Evolutionary conservation across 2,888 invertebrate genomes (phyloP), one percentile per base, ranked within the genome.

Genomic region (Eueremaeus valkanovi): DNA sequence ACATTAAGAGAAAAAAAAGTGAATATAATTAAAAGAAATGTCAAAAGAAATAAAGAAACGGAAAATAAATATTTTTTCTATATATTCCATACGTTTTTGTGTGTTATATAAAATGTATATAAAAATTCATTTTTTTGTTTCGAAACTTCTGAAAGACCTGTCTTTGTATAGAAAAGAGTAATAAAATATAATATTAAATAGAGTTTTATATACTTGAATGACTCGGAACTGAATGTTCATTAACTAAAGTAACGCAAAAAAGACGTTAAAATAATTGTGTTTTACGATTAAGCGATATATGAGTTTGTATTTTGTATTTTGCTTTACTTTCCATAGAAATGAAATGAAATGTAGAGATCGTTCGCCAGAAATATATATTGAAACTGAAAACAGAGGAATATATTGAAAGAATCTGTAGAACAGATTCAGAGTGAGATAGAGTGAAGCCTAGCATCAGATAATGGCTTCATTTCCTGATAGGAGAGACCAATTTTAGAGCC

Each of bases 381-480:
- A 16, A 21, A 33, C 16, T 66, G 40, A 36, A 24, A 21, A 33
- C 16, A 40, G 40, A 36, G 11, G 36, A 21, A 21, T 66, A 36
- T 36, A 58, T n/a, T 24, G 2, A 40, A n/a, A 66, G 21, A 21
- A 40, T 33, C 33, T 21, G 3, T 13, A 21, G 33, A 24, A 24
- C 55, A 27, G 8, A 29, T 31, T 29, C 1, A 29, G 31, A n/a
- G 16, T 29, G 8, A 16, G 29, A 58, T 58, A 24, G 55, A 27
- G 55, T 36, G 5, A 55, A 9, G 55, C 63, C 36, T 66, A 5
- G 24, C 45, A 70, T 70, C 70, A 70, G 70, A 70, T 70, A 70
- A 70, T 70, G 70, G 70, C 70, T 70, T 70, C 70, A 70, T 70
- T 70, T 70, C 70, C 70, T 70, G 70, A 70, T 45, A 42, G 27